Evolutionary conservation across 2,888 invertebrate species (phyloP).

Genomic region (Hyppa rectilinea): DNA sequence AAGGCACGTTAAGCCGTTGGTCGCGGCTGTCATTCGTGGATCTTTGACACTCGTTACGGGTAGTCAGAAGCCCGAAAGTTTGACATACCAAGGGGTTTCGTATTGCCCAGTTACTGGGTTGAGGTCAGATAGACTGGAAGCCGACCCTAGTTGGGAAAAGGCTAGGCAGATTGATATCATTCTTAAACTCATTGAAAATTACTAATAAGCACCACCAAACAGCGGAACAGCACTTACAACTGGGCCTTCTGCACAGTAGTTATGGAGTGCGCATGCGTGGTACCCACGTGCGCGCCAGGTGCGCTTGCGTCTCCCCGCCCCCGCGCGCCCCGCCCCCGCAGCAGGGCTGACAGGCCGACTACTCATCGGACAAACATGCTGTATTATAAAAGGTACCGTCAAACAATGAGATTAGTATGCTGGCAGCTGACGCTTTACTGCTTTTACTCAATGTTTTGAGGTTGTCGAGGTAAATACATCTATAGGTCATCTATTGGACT

Average conservation of each 20-base stretch:
- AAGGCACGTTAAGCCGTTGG: too few relatives aligned
- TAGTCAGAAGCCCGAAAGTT: too few relatives aligned
- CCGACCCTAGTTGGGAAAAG: too few relatives aligned
- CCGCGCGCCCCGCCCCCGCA: neutral
- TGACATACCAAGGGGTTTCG: too few relatives aligned
- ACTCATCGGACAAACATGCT: constrained; percentile 7
- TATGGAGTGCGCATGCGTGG: constrained; percentile 13
- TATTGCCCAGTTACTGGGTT: too few relatives aligned
- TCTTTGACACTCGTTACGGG: too few relatives aligned
- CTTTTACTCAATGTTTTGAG: neutral
- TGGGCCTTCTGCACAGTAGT: constrained; percentile 31
- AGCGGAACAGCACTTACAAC: neutral
- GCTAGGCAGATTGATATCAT: too few relatives aligned
- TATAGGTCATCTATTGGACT: too few relatives aligned
- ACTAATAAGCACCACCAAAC: neutral
- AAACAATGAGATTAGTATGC: neutral
- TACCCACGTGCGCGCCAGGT: constrained; percentile 65
- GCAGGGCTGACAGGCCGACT: constrained; percentile 20
- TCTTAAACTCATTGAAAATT: neutral
- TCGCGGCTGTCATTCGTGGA: too few relatives aligned
- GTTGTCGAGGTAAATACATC: too few relatives aligned
- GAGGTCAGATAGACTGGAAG: too few relatives aligned
- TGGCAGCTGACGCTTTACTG: neutral
- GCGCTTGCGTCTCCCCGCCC: constrained; percentile 27
- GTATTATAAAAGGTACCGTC: neutral